Percentiles rank a stretch among this genome's conserved stretches.
Conservation (phyloP, 2,797 vertebrate genomes). For the Phataginus tetradactyla region DNA sequence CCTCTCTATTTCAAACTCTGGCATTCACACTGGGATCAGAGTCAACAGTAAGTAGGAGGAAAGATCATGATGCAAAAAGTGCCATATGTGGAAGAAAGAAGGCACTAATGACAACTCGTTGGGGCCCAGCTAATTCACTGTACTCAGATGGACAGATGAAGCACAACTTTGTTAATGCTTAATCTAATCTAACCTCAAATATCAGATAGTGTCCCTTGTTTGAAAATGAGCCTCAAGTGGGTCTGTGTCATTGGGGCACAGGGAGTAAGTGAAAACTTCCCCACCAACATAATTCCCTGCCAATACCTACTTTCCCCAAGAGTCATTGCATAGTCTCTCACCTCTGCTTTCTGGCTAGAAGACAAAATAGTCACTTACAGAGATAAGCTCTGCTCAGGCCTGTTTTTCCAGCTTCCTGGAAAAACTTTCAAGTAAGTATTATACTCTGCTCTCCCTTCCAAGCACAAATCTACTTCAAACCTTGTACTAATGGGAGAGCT, state of each 20-base stretch:
- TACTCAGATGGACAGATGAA: background rate
- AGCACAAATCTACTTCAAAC: background rate
- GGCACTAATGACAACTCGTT: background rate
- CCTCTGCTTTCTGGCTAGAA: slow-evolving; percentile 36
- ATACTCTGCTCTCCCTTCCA: background rate
- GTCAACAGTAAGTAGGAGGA: background rate
- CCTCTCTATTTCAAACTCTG: background rate
- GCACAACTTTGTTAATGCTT: background rate
- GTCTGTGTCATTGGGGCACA: background rate
- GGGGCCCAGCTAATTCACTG: background rate
- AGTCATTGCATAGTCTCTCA: background rate
- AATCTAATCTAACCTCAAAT: background rate
- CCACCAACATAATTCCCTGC: background rate
- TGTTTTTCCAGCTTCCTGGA: background rate
- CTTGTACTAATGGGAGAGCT: background rate
- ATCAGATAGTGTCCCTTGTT: background rate
- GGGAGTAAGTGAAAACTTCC: background rate
- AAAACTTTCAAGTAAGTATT: background rate
- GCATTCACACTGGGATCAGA: slow-evolving; percentile 40
- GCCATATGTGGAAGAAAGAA: background rate
- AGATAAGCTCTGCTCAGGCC: background rate
- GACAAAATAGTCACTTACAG: background rate
- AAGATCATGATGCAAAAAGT: background rate
- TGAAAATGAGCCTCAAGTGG: background rate
- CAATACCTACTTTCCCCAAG: background rate